Evolutionary conservation across 2,888 invertebrate genomes (phyloP).

Genomic region (Hydriomena furcata): DNA sequence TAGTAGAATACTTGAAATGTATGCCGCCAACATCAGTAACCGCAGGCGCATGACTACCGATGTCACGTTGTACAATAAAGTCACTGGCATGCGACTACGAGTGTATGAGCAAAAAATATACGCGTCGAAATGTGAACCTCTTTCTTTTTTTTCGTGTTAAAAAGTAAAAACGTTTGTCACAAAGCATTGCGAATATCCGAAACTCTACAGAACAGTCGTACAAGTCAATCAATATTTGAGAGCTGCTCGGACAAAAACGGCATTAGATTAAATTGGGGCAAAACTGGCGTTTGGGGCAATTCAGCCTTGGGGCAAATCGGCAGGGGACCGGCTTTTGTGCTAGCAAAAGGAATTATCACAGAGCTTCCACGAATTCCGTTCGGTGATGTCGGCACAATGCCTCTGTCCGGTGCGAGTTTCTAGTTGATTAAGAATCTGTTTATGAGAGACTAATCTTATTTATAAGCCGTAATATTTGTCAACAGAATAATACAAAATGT

Average conservation of each 20-base stretch:
- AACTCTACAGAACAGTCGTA: constrained; percentile 11
- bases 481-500: not conserved
- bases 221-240: constrained; percentile 31
- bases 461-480: not conserved
- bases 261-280: constrained; percentile 24
- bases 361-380: constrained; percentile 17
- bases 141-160: no score
- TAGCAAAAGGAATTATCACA: constrained; percentile 23
- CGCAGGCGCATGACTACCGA: not conserved
- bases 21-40: constrained; percentile 1
- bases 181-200: constrained; percentile 4
- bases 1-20: constrained; percentile 1
- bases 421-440: constrained; percentile 19
- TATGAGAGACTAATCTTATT: constrained; percentile 11
- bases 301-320: constrained; percentile 22
- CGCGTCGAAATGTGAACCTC: no score
- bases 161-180: constrained; percentile 9
- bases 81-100: not conserved
- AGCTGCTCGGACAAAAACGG: constrained; percentile 28
- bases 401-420: constrained; percentile 11
- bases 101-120: no score
- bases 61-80: not conserved
- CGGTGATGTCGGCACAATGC: constrained; percentile 10
- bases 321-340: constrained; percentile 12
- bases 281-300: constrained; percentile 18